Percentiles rank a stretch among this genome's conserved stretches.
phyloP scores from a whole-genome alignment of 1,140 invertebrate species.

The Pseudomyrmex pallidus region DNA sequence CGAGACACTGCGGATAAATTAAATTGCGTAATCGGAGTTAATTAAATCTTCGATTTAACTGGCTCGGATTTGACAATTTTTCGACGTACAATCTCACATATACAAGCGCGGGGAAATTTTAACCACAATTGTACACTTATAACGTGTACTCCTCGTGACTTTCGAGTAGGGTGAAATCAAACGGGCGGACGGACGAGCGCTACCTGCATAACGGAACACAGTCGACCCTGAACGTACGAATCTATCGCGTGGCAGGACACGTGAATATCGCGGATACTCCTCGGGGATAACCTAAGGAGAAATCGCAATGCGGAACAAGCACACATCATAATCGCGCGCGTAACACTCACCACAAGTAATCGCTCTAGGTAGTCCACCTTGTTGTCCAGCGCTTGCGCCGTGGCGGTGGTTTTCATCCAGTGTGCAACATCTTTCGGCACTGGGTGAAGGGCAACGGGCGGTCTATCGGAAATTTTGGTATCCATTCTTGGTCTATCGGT shows the following conservation, averaged over 20 bases:
- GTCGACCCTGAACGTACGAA: conserved; percentile 6
- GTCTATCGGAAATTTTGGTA: conserved; percentile 41
- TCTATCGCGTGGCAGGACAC: neutral
- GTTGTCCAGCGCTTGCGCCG: conserved; percentile 57
- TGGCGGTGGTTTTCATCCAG: conserved; percentile 48
- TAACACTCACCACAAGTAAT: conserved; percentile 37
- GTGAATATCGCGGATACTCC: neutral
- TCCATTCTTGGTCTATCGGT: conserved; percentile 9
- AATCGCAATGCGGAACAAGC: conserved; percentile 60
- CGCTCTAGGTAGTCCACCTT: conserved; percentile 28
- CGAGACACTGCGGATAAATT: neutral
- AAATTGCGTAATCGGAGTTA: conserved; percentile 4
- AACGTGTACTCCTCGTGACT: too few relatives aligned
- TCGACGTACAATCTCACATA: neutral
- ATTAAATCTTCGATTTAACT: neutral
- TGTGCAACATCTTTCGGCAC: neutral
- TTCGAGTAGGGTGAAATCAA: neutral
- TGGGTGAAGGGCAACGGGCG: conserved; percentile 32
- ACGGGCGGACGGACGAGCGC: neutral
- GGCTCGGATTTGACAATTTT: neutral
- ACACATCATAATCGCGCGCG: conserved; percentile 60
- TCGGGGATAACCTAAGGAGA: conserved; percentile 46
- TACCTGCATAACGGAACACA: conserved; percentile 55
- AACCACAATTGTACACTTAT: conserved; percentile 5
- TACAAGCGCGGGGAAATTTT: too few relatives aligned